Evolutionary conservation across 1,140 invertebrate genomes (phyloP).

Genomic region (Ephestia elutella): DNA sequence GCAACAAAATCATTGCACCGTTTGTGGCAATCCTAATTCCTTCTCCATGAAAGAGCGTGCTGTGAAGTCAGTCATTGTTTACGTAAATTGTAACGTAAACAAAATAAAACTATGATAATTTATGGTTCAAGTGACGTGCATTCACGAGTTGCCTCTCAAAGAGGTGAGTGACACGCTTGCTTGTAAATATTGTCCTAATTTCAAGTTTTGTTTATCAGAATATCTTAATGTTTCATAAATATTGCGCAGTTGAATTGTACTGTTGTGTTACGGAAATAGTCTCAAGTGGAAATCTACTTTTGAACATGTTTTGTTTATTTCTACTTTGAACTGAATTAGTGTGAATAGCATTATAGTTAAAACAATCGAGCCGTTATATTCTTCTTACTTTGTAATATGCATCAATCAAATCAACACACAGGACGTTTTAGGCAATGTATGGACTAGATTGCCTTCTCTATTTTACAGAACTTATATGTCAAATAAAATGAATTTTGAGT

Average conservation of each 20-base stretch:
- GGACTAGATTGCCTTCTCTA: no score
- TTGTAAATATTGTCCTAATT: conserved; percentile 1
- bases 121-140: neutral
- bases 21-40: neutral
- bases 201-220: neutral
- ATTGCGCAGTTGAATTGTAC: neutral
- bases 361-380: no score
- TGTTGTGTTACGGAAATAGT: no score
- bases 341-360: no score
- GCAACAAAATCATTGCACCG: neutral
- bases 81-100: neutral
- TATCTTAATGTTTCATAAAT: neutral
- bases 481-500: no score
- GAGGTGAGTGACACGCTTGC: neutral
- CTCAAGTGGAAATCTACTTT: no score
- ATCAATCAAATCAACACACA: no score
- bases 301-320: no score
- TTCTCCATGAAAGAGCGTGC: neutral
- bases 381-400: no score
- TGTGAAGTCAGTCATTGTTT: neutral
- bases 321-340: no score
- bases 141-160: neutral
- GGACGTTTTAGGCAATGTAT: no score
- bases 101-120: neutral
- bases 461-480: no score